Percentiles rank a stretch among this genome's conserved stretches.
phyloP scores from a whole-genome alignment of 2,888 invertebrate species.

The Trichogramma dendrolimi region DNA sequence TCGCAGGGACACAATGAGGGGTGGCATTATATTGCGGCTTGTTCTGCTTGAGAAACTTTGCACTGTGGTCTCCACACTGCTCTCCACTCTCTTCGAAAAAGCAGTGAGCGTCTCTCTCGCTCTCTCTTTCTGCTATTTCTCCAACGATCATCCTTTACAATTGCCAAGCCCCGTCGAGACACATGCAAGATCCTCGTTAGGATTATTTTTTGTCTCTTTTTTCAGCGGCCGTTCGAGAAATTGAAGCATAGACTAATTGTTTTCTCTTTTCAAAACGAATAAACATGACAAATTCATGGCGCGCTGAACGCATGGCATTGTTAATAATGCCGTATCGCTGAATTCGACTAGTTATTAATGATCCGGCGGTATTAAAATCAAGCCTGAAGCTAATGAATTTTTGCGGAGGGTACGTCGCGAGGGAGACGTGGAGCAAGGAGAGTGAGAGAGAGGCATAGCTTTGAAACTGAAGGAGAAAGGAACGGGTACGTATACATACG shows the following conservation, averaged over 20 bases:
- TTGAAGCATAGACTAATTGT: no score
- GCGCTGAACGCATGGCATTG: not conserved
- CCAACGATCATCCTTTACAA: no score
- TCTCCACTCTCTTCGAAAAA: no score
- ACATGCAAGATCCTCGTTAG: not conserved
- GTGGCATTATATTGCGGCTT: slow-evolving; percentile 48
- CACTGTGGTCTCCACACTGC: slow-evolving; percentile 39
- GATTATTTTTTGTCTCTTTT: not conserved
- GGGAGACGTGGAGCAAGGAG: slow-evolving; percentile 23
- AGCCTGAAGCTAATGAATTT: slow-evolving; percentile 22
- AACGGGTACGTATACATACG: not conserved
- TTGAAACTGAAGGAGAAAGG: slow-evolving; percentile 7
- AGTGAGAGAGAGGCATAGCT: slow-evolving; percentile 26
- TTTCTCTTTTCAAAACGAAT: no score
- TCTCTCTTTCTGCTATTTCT: not conserved
- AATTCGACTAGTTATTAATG: no score
- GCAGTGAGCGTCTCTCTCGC: no score
- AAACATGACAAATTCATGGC: no score
- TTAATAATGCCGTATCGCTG: no score
- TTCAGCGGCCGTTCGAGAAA: no score
- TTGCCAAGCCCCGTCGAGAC: no score
- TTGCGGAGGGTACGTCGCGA: slow-evolving; percentile 30
- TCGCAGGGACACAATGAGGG: slow-evolving; percentile 7
- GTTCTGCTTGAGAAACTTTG: slow-evolving; percentile 49
- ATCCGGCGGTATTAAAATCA: no score